Evolutionary conservation across 1,140 invertebrate genomes (phyloP).

Genomic region (Ladona fulva): DNA sequence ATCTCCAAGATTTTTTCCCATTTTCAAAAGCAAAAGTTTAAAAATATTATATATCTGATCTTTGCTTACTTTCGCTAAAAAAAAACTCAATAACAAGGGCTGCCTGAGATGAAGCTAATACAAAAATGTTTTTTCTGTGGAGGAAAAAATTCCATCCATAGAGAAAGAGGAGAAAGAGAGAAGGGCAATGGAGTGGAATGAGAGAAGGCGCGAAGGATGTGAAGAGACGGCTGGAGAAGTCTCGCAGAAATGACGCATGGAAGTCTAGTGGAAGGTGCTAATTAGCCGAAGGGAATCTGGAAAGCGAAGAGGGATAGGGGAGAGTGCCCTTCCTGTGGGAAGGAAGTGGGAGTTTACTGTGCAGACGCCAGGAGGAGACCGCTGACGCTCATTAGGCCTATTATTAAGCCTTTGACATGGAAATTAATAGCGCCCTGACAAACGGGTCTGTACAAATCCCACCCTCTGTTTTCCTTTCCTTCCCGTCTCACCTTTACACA

Average conservation of each 20-base stretch:
- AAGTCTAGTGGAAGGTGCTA: not conserved
- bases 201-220: not conserved
- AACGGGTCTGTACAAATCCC: not conserved
- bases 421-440: constrained; percentile 9
- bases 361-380: not conserved
- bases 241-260: not conserved
- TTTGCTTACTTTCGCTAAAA: no score
- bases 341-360: not conserved
- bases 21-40: no score
- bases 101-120: no score
- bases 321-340: not conserved
- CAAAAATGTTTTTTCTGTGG: no score
- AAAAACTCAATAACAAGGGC: no score
- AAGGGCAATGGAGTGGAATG: not conserved
- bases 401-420: constrained; percentile 5
- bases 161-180: not conserved
- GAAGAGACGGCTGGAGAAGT: not conserved
- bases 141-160: no score
- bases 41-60: no score
- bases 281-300: not conserved
- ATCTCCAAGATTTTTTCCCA: no score
- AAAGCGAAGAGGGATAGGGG: not conserved
- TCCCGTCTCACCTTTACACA: not conserved
- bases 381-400: not conserved
- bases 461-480: not conserved